Evolutionary conservation across 92 coral and sea anemone species (phyloP).

Genomic region (Pocillopora meandrina): DNA sequence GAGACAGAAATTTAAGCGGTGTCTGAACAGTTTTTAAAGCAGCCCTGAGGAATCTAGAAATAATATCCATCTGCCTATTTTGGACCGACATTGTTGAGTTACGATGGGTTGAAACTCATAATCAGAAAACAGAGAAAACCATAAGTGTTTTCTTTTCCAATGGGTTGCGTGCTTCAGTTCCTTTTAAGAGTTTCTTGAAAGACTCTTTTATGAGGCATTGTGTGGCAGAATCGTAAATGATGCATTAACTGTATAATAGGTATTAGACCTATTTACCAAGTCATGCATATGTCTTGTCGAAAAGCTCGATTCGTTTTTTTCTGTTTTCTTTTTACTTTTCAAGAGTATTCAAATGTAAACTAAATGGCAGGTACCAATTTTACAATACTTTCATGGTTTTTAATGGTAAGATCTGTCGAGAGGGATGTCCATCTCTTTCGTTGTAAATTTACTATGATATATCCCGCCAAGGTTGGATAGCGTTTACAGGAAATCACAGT

Average conservation of each 20-base stretch:
- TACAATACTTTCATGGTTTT: background rate
- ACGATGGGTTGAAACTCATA: background rate
- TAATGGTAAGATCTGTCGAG: background rate
- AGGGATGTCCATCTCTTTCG: background rate
- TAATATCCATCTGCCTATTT: background rate
- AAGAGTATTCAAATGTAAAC: background rate
- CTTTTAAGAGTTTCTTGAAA: constrained; percentile 4
- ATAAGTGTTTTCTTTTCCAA: background rate
- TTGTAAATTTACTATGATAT: background rate
- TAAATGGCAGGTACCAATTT: background rate
- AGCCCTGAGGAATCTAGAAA: constrained; percentile 8
- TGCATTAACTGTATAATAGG: constrained; percentile 1
- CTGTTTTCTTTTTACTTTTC: background rate
- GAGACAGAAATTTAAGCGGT: background rate
- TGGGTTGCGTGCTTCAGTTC: background rate
- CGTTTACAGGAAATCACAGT: constrained; percentile 1
- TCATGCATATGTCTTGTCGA: background rate
- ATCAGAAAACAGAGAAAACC: constrained; percentile 5
- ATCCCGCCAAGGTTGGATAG: background rate
- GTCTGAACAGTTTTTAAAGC: background rate
- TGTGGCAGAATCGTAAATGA: background rate
- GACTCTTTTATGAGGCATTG: background rate
- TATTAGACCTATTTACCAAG: background rate
- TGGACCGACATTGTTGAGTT: background rate
- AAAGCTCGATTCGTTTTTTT: background rate